Base-by-base conservation (phyloP, 2,113 vertebrate genomes). In the Morone chrysops region DNA sequence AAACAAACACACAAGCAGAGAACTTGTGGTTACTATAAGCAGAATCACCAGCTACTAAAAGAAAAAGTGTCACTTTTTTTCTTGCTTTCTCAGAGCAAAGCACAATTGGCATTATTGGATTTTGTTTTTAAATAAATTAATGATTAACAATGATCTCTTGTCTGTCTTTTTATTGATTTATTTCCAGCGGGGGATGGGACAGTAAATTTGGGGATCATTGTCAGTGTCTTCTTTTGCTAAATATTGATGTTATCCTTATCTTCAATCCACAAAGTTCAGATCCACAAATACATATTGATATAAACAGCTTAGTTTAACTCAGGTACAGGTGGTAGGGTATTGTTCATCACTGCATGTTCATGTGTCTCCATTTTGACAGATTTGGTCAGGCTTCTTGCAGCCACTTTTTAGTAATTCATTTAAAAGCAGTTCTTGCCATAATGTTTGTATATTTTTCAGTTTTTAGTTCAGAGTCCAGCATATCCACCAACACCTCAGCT, bases 71-170 rank as follows among this genome's bases (percentile, higher is more conserved):
- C 82, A 82, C 70, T 54, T 83, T 80, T 81, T 80, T 86, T 91
- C 50, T 91, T 88, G 88, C 89, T 92, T 82, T 85, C 69, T 80
- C 1, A 20, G 75, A 80, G 84, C 79, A 86, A 93, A 94, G 92
- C 92, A 93, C 92, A 92, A 90, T 72, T 92, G 90, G 91, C 85
- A 93, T 89, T 78, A 86, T 51, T 88, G 85, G 79, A 67, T 88
- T 87, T 84, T 92, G 86, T 93, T 93, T 94, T 94, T 91, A 92
- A 95, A 92, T 94, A 95, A 95, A 94, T 91, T 78, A 91, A 89
- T 89, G 43, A 92, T 63, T 84, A 91, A 87, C 81, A 76, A 66
- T 43, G 6, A 25, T 66, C 43, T 70, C 5, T 16, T 75, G 76
- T 82, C 43, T 85, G 48, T 60, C 8, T 84, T 70, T 79, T 85